A percentile compares a stretch with the other conserved stretches of the same genome.
Evolutionary conservation across 2,797 vertebrate genomes (phyloP).

Genomic region (Phaenicophaeus curvirostris): DNA sequence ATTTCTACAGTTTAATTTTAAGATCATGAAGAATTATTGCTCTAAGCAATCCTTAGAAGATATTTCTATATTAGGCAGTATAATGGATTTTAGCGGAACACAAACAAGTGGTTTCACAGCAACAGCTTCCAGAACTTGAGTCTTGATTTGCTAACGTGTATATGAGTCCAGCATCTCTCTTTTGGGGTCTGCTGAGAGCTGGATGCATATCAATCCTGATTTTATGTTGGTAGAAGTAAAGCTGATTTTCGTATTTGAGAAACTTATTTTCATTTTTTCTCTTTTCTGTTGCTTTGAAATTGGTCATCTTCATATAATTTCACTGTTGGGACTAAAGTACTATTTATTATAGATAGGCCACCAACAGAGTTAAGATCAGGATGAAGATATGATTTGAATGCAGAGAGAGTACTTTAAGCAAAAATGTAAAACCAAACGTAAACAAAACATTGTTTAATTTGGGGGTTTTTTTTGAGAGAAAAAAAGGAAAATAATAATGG

Average conservation of each 20-base stretch:
- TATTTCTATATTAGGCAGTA: not conserved
- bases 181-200: not conserved
- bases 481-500: not conserved
- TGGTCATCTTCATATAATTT: not conserved
- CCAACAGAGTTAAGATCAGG: not conserved
- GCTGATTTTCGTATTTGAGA: not conserved
- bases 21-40: not conserved
- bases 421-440: not conserved
- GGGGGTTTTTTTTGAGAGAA: not conserved
- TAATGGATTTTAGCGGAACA: not conserved
- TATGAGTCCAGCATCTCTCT: not conserved
- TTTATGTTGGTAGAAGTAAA: not conserved
- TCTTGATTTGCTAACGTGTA: not conserved
- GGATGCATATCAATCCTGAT: not conserved
- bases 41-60: not conserved
- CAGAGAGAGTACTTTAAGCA: not conserved
- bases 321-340: not conserved
- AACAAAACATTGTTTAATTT: not conserved
- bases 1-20: not conserved
- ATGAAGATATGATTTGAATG: not conserved
- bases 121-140: not conserved
- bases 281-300: not conserved
- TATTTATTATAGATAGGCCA: not conserved
- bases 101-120: not conserved
- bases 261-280: not conserved